Conservation (phyloP, 2,113 vertebrate genomes). For the Calyptomena viridis region DNA sequence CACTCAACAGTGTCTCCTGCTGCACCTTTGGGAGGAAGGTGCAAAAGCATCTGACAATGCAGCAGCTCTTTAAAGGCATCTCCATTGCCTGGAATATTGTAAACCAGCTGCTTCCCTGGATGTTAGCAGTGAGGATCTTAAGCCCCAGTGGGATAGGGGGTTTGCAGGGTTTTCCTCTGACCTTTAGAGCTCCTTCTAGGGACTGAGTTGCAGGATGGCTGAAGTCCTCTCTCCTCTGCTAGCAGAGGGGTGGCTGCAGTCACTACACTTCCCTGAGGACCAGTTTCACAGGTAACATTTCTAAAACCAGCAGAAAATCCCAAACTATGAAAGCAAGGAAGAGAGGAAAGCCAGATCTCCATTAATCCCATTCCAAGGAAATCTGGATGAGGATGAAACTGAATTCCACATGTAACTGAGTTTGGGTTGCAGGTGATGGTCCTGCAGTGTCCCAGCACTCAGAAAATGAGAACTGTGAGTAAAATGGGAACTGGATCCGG, state of each 20-base stretch:
- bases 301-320: background rate
- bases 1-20: background rate
- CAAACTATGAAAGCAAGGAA: background rate
- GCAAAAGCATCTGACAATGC: background rate
- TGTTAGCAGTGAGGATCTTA: background rate
- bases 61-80: background rate
- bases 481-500: background rate
- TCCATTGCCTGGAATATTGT: background rate
- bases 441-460: background rate
- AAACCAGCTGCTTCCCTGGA: background rate
- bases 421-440: background rate
- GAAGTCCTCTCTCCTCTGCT: background rate
- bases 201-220: background rate
- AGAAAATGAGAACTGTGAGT: background rate
- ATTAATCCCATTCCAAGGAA: background rate
- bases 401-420: background rate
- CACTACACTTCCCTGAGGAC: background rate
- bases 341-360: background rate
- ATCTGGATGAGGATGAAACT: background rate
- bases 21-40: background rate
- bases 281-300: background rate
- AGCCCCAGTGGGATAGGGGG: background rate
- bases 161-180: background rate
- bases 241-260: background rate
- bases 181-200: background rate